Conservation (phyloP, 2,113 vertebrate genomes). For the Hippolais icterina region DNA sequence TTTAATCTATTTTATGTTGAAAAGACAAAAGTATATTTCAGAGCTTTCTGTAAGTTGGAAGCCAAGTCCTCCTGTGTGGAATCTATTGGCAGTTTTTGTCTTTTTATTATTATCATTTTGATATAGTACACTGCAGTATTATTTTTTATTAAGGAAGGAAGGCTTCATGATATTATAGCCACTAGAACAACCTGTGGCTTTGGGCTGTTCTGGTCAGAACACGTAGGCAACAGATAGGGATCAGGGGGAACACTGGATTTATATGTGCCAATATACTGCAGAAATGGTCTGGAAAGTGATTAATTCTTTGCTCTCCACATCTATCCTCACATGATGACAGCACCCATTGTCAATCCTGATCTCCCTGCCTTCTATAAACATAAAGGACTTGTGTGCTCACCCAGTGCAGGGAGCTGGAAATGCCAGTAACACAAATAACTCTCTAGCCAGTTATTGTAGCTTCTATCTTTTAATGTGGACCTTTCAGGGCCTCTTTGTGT, state of each 20-base stretch:
- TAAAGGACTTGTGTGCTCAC: background rate
- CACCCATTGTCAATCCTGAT: background rate
- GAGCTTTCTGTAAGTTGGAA: background rate
- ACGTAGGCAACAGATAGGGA: background rate
- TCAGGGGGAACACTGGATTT: background rate
- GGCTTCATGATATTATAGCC: background rate
- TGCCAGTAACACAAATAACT: background rate
- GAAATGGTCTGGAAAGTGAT: background rate
- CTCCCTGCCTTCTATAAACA: background rate
- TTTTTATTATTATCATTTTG: background rate
- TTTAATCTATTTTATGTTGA: background rate
- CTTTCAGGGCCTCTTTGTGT: background rate
- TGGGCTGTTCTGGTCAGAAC: background rate
- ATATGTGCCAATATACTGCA: background rate
- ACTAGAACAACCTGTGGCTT: background rate
- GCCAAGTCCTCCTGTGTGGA: background rate
- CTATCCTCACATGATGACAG: background rate
- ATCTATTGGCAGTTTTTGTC: background rate
- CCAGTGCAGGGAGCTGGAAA: background rate
- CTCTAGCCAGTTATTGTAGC: background rate
- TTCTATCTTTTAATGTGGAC: background rate
- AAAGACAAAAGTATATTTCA: background rate
- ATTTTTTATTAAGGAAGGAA: background rate
- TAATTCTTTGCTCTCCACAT: background rate
- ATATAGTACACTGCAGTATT: background rate